Percentiles rank a stretch among this genome's conserved stretches.
Conservation (phyloP, 1,140 invertebrate species). For the Lucilia sericata region DNA sequence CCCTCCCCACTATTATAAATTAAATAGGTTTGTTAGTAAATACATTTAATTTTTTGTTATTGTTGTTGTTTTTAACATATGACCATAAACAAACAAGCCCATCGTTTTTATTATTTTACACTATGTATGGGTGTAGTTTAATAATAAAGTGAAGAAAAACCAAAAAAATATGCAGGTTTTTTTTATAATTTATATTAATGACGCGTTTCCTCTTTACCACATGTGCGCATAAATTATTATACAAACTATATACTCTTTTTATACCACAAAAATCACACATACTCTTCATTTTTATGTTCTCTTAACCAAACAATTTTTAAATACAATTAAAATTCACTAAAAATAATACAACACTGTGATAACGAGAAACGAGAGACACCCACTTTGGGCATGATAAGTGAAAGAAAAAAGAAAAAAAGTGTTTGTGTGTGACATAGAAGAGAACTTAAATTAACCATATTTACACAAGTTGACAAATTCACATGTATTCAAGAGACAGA, state of each 20-base stretch:
- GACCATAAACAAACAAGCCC: background rate
- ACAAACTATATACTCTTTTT: background rate
- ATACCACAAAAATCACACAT: background rate
- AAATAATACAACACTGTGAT: background rate
- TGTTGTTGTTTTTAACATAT: background rate
- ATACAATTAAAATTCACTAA: background rate
- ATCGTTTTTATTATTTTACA: background rate
- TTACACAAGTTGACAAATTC: background rate
- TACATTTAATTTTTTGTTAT: no score
- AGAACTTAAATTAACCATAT: no score
- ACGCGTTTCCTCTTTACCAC: slow-evolving; percentile 22
- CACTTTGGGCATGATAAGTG: background rate
- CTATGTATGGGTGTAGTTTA: background rate
- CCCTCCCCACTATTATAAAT: no score
- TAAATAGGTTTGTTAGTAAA: no score
- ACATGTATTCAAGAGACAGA: background rate
- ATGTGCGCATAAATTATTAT: slow-evolving; percentile 20
- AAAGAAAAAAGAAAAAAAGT: background rate
- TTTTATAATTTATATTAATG: slow-evolving; percentile 6
- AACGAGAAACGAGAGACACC: background rate
- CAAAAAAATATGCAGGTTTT: background rate
- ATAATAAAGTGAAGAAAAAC: background rate
- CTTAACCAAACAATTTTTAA: background rate
- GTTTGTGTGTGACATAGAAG: background rate
- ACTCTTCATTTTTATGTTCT: background rate